Base-by-base conservation (phyloP, 2,888 invertebrate species). In the Drosophila pegasa region DNA sequence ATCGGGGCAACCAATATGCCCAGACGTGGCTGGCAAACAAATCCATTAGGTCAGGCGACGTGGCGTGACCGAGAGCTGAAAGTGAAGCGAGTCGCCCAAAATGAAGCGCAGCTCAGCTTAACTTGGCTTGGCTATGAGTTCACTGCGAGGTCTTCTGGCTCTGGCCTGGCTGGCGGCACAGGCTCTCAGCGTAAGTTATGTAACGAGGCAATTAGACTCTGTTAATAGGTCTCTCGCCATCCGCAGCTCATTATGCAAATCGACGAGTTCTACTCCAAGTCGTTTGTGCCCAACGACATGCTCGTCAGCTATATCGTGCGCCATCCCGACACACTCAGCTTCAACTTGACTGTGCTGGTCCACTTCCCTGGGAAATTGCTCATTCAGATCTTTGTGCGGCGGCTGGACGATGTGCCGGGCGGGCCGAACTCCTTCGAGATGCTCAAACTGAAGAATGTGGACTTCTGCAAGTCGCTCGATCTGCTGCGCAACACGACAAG, bases 361-460 rank as follows among this genome's bases (percentile, higher is more conserved):
- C 71, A 80, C 9, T 88, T 90, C 72, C 86, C 90, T 0, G 90
- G 90, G 1, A 86, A 86, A 45, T 64, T 90, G 2, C 65, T 90
- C 0, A 71, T 90, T 74, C 87, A 86, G 40, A 18, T 87, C 7
- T 90, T 90, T 45, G 61, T 80, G 7, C 79, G 89, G 0, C 68
- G 72, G 47, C 60, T 86, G 14, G 75, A 76, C 5, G 62, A 71
- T 37, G 57, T 65, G 25, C 65, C 65, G 0, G 80, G 77, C 9
- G 80, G 77, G 0, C n/a, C 55, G 1, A 41, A 65, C 3, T 65
- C 63, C 27, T 48, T 25, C 1, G 79, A 87, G 0, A 35, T 90
- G 27, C 1, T 84, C 0, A 89, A 84, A 40, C 33, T 74, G 14
- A 86, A 71, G 22, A 90, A 90, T 51, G 33, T 80, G 47, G 90